Percentiles rank a stretch among this genome's conserved stretches.
phyloP scores from a whole-genome alignment of 2,113 vertebrate genomes.

The Muscicapa adusta region DNA sequence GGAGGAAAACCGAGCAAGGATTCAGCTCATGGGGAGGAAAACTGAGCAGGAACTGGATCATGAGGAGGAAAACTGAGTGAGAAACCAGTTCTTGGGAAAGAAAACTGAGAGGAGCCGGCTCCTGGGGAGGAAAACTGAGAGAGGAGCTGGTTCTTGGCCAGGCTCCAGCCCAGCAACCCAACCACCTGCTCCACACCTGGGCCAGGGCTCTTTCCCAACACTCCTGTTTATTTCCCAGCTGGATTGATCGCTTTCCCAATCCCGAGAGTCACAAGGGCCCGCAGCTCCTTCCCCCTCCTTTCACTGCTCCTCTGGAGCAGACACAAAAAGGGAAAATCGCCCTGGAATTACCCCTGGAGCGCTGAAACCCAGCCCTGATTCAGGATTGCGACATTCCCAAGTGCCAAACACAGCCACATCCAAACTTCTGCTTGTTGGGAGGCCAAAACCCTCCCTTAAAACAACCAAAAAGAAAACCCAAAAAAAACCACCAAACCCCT shows the following conservation, averaged over 20 bases:
- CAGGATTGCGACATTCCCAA: rapidly evolving
- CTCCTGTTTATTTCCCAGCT: slow-evolving; percentile 8
- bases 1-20: too few relatives aligned
- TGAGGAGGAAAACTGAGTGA: background rate
- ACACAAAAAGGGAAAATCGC: rapidly evolving
- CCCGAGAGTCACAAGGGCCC: background rate
- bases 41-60: background rate
- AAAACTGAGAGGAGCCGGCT: background rate
- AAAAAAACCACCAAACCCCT: too few relatives aligned
- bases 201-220: slow-evolving; percentile 45
- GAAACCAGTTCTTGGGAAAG: rapidly evolving
- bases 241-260: background rate
- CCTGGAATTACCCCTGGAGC: rapidly evolving
- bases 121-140: background rate
- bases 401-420: rapidly evolving
- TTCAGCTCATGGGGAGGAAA: background rate
- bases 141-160: slow-evolving; percentile 7
- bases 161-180: slow-evolving; percentile 41
- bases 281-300: background rate
- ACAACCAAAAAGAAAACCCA: too few relatives aligned
- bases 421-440: rapidly evolving
- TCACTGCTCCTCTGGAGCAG: background rate
- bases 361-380: rapidly evolving
- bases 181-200: slow-evolving; percentile 28
- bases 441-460: rapidly evolving